Conservation (phyloP, 1,140 invertebrate genomes). For the Macrobrachium rosenbergii region DNA sequence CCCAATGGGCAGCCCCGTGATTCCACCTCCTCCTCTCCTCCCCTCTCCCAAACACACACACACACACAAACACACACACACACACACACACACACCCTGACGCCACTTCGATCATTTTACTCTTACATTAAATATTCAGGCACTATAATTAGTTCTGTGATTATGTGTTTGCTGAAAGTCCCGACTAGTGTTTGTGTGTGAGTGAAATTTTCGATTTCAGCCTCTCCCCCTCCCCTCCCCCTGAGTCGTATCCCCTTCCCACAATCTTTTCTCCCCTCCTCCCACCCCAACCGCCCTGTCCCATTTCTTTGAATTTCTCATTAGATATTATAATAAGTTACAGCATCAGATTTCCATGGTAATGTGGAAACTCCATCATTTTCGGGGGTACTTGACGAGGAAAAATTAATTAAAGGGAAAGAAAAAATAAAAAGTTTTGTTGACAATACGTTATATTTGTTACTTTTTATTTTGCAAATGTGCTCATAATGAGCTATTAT, state of each 20-base stretch:
- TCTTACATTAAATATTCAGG: conserved; percentile 11
- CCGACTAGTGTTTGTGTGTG: background rate
- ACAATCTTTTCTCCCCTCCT: background rate
- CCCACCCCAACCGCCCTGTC: background rate
- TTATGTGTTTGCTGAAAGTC: conserved; percentile 1
- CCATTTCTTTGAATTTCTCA: background rate
- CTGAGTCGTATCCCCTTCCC: background rate
- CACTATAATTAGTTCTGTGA: conserved; percentile 22
- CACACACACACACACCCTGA: background rate
- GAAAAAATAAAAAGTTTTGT: background rate
- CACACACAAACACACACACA: no score
- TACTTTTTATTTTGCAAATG: no score
- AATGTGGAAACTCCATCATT: no score
- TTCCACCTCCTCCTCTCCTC: background rate
- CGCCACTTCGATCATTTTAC: background rate
- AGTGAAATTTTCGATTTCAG: background rate
- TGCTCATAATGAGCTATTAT: no score
- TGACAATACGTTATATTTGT: no score
- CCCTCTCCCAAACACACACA: background rate
- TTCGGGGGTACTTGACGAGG: no score
- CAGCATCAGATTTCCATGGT: no score
- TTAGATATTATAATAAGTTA: no score
- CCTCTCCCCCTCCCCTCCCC: background rate
- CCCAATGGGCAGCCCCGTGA: background rate
- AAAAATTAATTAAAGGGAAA: background rate